Evolutionary conservation across 2,797 vertebrate species (phyloP), one percentile per base, ranked within the genome.

Genomic region (Danionella dracula): DNA sequence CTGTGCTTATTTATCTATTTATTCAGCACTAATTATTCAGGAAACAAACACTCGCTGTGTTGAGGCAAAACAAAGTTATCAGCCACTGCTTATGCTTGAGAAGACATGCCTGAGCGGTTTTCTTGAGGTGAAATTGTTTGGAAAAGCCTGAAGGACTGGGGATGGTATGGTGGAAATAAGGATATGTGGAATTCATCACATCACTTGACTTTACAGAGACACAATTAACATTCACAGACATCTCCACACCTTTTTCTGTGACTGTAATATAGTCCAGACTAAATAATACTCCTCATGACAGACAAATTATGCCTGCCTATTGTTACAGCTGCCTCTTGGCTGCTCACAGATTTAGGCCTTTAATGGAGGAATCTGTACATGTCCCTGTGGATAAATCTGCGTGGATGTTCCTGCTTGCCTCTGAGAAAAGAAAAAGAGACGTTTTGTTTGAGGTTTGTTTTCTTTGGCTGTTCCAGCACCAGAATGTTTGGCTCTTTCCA

Each of bases 1-100:
- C 53, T 23, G 76, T 23, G 59, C 80, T 84, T 80, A 78, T 84
- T 83, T 82, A 84, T 82, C 80, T 81, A 45, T 70, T 76, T 76
- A 71, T 80, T 66, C 45, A 34, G 21, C 6, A 7, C 57, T 67
- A 70, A 77, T 77, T 73, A 75, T 72, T 64, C 45, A 19, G 74
- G 34, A 68, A 57, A 62, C 60, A 16, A 55, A 56, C 54, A 11
- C 32, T 48, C 8, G 8, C 20, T 37, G 60, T 49, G 29, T 71
- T 50, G 61, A 62, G 61, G 34, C 71, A 41, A 56, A 70, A 42
- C 41, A n/a, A 63, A 71, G 63, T 73, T 68, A 50, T 63, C 40
- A 49, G 34, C 21, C 3, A 10, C 17, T 35, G 11, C 29, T 58
- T 64, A 32, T 42, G 21, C 17, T 13, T 37, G n/a, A n/a, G n/a